These are phyloP conservation scores for Pachyuromys duprasi DNA, from an alignment of 2,797 vertebrate genomes.

Conservation along the genomic window DNA sequence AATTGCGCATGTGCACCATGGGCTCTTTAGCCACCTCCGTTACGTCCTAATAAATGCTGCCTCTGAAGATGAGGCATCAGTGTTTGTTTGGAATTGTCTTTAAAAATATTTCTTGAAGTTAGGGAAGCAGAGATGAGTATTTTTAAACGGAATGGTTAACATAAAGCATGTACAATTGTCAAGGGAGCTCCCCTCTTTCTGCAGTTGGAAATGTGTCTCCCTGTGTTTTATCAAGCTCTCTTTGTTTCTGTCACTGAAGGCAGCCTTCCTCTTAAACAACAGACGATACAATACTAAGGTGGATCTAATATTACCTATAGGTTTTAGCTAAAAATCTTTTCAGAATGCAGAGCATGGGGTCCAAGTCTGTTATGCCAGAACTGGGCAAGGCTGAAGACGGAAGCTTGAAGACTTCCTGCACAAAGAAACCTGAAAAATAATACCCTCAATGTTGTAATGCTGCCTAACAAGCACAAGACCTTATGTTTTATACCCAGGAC, in stretches of 20 bases:
- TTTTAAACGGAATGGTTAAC: not conserved
- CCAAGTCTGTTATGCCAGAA: not conserved
- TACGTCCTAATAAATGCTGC: not conserved
- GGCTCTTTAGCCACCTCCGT: not conserved
- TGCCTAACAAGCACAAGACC: not conserved
- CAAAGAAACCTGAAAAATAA: not conserved
- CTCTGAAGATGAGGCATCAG: not conserved
- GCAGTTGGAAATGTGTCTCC: not conserved
- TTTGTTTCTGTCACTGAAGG: not conserved
- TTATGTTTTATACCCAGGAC: not conserved
- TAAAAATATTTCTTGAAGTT: slow-evolving; percentile 14
- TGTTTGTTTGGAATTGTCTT: not conserved
- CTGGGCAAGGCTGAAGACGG: not conserved
- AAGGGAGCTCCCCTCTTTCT: not conserved
- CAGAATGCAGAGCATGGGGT: not conserved
- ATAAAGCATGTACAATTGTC: not conserved
- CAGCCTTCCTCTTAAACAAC: not conserved
- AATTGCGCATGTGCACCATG: not conserved
- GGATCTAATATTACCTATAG: not conserved
- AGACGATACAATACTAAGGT: not conserved
- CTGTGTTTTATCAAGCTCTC: not conserved
- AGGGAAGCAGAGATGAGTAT: not conserved
- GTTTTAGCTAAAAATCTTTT: not conserved
- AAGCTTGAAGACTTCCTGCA: not conserved
- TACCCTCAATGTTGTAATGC: not conserved